Conservation (phyloP, 2,888 invertebrate species). For the Drosophila algonquin region DNA sequence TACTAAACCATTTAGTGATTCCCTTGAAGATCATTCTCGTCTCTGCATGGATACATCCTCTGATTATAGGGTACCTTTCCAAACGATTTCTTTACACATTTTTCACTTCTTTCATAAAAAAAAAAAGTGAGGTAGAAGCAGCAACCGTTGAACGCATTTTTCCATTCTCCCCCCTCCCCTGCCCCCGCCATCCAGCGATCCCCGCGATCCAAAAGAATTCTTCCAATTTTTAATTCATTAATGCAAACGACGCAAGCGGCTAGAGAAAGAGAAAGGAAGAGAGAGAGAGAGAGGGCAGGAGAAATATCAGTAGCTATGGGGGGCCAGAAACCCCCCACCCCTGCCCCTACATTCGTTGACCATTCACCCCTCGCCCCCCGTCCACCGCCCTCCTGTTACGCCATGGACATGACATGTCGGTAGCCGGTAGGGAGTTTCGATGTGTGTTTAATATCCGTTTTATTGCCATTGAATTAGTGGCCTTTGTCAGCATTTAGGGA, state of each 20-base stretch:
- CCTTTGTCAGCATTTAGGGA: conserved; percentile 80
- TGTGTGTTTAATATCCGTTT: conserved; percentile 80
- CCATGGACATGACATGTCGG: conserved; percentile 40
- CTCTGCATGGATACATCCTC: not conserved
- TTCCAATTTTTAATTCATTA: conserved; percentile 62
- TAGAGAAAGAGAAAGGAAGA: not conserved
- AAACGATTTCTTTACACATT: conserved; percentile 54
- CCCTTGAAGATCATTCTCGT: too few relatives aligned
- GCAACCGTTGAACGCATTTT: conserved; percentile 54
- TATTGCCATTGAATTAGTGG: conserved; percentile 79
- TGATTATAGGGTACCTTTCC: conserved; percentile 19
- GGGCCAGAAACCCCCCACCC: not conserved
- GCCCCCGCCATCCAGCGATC: not conserved
- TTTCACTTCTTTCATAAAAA: conserved; percentile 55
- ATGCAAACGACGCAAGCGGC: conserved; percentile 48
- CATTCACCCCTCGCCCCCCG: conserved; percentile 20
- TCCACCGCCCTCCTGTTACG: not conserved
- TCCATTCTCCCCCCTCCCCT: conserved; percentile 9
- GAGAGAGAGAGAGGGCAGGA: not conserved
- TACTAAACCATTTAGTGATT: too few relatives aligned
- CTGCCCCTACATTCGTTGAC: not conserved
- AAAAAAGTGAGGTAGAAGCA: conserved; percentile 12
- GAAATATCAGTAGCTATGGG: conserved; percentile 19
- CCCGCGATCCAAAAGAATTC: conserved; percentile 9
- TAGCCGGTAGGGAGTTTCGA: conserved; percentile 63